These are phyloP conservation scores for Drosophila sp. DNA, from an alignment of 1,140 invertebrate genomes.

Conservation along the genomic window DNA sequence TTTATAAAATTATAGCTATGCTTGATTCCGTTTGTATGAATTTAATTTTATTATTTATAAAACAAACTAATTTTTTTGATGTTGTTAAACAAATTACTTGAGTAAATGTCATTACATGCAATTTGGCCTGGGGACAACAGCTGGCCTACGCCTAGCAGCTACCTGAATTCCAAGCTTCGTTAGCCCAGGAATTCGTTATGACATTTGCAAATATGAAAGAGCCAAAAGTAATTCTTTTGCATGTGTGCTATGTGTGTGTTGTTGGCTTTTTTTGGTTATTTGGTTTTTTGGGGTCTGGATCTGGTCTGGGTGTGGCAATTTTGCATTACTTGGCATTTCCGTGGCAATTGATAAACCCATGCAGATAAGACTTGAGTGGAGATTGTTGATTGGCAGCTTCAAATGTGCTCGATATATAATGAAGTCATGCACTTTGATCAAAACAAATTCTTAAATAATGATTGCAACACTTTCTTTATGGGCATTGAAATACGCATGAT, in stretches of 20 bases:
- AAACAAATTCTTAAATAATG: slow-evolving; percentile 12
- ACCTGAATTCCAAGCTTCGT: slow-evolving; percentile 54
- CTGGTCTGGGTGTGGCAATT: slow-evolving; percentile 59
- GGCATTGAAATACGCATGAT: background rate
- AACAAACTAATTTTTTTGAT: too few species aligned
- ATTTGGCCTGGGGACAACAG: slow-evolving; percentile 53
- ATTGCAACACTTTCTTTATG: slow-evolving; percentile 34
- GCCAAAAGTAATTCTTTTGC: slow-evolving; percentile 20
- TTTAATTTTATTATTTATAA: too few species aligned
- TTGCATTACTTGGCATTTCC: slow-evolving; percentile 69
- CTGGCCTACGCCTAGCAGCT: slow-evolving; percentile 50
- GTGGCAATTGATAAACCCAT: slow-evolving; percentile 63
- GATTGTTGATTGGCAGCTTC: slow-evolving; percentile 65
- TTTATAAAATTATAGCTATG: too few species aligned
- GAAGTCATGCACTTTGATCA: background rate
- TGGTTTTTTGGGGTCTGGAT: slow-evolving; percentile 36
- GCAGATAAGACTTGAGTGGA: slow-evolving; percentile 55
- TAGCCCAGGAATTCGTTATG: slow-evolving; percentile 71
- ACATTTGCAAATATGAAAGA: slow-evolving; percentile 58
- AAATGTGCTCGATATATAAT: background rate
- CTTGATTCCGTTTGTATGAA: too few species aligned
- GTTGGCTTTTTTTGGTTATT: too few species aligned
- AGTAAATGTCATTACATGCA: slow-evolving; percentile 15
- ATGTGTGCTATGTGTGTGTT: slow-evolving; percentile 10
- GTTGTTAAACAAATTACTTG: too few species aligned